These are phyloP conservation scores for Heliconius sara DNA, from an alignment of 2,888 invertebrate genomes.

Conservation along the genomic window DNA sequence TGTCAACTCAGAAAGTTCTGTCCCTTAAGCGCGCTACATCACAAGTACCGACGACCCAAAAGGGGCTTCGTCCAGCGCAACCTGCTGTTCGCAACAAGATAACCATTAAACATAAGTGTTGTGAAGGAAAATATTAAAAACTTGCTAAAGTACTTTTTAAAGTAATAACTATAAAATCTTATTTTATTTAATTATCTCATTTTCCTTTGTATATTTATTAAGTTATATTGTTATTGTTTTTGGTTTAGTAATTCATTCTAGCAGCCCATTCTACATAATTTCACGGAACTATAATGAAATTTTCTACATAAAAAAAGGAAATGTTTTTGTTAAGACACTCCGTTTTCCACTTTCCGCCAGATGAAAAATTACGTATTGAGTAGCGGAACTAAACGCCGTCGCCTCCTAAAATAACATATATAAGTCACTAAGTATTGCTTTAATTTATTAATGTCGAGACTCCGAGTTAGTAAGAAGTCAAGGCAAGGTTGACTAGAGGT, in stretches of 20 bases:
- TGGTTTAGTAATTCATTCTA: not conserved
- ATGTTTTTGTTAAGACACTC: not conserved
- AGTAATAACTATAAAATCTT: slow-evolving; percentile 8
- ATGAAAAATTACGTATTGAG: no score
- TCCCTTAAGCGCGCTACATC: slow-evolving; percentile 6
- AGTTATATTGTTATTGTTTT: not conserved
- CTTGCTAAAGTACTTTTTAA: not conserved
- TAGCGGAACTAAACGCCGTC: no score
- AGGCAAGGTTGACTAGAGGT: slow-evolving; percentile 11
- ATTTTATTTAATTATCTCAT: slow-evolving; percentile 1
- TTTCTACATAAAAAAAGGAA: not conserved
- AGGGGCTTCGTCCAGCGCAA: slow-evolving; percentile 3
- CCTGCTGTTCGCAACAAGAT: slow-evolving; percentile 7
- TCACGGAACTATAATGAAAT: not conserved
- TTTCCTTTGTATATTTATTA: not conserved
- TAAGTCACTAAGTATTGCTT: not conserved
- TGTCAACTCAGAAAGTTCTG: slow-evolving; percentile 19
- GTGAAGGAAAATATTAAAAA: slow-evolving; percentile 4
- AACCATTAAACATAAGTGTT: slow-evolving; percentile 22
- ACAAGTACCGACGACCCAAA: slow-evolving; percentile 19
- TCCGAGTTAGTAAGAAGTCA: not conserved
- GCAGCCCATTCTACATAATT: not conserved
- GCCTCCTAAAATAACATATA: no score
- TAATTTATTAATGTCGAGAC: not conserved
- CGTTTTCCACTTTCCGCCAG: no score